phyloP scores from a whole-genome alignment of 2,113 vertebrate species.

The Dermatemys mawii region DNA sequence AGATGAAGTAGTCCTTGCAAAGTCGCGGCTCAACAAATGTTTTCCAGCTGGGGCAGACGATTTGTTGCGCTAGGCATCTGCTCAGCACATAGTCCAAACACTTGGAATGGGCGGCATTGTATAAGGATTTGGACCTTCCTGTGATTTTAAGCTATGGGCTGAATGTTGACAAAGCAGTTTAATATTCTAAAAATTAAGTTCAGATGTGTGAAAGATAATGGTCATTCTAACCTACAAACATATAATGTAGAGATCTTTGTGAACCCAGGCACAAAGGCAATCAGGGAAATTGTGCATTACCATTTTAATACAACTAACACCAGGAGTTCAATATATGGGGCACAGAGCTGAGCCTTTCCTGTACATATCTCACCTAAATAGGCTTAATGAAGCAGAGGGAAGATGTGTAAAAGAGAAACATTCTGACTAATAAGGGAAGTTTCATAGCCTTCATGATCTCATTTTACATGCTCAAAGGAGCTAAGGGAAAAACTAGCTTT shows the following conservation, averaged over 20 bases:
- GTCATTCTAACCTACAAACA: not conserved
- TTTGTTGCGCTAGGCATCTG: not conserved
- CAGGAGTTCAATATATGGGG: fast-evolving
- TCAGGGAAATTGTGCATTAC: not conserved
- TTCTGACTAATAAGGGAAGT: not conserved
- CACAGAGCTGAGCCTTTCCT: not conserved
- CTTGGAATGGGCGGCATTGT: fast-evolving
- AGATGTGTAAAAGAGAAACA: not conserved
- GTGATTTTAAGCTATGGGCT: not conserved
- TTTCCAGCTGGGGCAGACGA: not conserved
- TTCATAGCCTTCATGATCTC: not conserved
- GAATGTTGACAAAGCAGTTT: not conserved
- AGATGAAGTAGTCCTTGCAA: not conserved
- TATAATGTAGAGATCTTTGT: not conserved
- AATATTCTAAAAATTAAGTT: not conserved
- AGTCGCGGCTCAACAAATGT: not conserved
- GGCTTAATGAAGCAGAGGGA: constrained; percentile 20
- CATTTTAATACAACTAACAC: not conserved
- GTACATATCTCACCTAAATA: not conserved
- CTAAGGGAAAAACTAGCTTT: not conserved
- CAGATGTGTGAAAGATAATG: not conserved
- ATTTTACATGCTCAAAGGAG: not conserved
- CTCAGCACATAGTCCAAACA: not conserved
- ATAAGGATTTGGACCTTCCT: not conserved
- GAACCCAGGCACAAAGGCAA: not conserved